Percentiles rank a stretch among this genome's conserved stretches.
phyloP scores from a whole-genome alignment of 1,140 invertebrate species.

The Tenebrio molitor region DNA sequence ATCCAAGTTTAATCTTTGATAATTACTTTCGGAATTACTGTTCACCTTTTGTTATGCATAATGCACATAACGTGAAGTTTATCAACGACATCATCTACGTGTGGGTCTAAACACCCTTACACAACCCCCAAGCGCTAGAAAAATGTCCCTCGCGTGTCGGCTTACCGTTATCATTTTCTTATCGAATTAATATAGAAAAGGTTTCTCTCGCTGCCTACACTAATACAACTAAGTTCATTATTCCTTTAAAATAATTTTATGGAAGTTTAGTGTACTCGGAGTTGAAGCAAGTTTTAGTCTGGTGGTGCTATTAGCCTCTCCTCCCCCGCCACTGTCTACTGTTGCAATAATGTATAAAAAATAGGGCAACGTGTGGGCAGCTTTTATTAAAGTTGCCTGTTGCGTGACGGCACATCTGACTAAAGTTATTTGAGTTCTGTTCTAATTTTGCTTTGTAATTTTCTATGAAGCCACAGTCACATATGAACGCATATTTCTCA shows the following conservation, averaged over 20 bases:
- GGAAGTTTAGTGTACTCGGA: neutral
- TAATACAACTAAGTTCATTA: neutral
- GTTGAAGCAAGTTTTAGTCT: neutral
- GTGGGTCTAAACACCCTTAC: no score
- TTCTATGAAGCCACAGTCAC: neutral
- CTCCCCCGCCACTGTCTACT: neutral
- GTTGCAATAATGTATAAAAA: constrained; percentile 3
- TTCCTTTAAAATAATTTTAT: neutral
- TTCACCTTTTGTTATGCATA: no score
- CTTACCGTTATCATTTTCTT: neutral
- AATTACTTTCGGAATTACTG: no score
- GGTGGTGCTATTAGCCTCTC: neutral
- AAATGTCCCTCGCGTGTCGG: constrained; percentile 5
- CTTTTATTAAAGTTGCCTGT: constrained; percentile 34
- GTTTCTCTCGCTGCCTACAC: no score
- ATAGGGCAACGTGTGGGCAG: constrained; percentile 35
- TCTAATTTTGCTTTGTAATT: constrained; percentile 9
- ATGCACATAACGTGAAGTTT: no score
- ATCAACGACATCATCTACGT: no score
- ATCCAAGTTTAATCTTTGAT: no score
- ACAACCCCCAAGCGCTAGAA: neutral
- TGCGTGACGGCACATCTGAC: constrained; percentile 34
- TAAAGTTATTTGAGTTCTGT: constrained; percentile 5
- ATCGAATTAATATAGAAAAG: neutral
- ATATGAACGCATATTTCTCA: neutral